Conservation (phyloP, 2,113 vertebrate genomes). For the Lagopus muta region DNA sequence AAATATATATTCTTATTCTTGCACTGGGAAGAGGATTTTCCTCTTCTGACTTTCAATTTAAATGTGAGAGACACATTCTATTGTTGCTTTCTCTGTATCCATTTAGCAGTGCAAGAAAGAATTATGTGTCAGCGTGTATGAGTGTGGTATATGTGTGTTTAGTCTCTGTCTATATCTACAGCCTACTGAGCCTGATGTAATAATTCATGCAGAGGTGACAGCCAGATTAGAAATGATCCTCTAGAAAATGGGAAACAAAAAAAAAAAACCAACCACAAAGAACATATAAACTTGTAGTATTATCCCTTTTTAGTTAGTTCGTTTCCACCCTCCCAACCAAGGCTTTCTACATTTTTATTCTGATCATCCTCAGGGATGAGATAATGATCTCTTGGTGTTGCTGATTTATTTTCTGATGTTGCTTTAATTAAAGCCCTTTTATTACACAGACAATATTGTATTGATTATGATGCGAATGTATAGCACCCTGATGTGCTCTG, state of each 20-base stretch:
- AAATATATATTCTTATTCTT: neutral
- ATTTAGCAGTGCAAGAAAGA: slow-evolving; percentile 30
- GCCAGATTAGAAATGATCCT: slow-evolving; percentile 40
- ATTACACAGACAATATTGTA: neutral
- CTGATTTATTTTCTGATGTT: neutral
- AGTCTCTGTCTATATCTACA: slow-evolving; percentile 26
- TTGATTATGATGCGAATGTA: neutral
- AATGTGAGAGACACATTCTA: slow-evolving; percentile 20
- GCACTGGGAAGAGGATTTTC: neutral
- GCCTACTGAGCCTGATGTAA: slow-evolving; percentile 30
- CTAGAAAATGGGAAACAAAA: slow-evolving; percentile 39
- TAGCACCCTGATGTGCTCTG: neutral
- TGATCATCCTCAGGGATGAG: neutral
- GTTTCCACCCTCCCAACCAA: neutral
- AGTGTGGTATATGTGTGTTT: neutral
- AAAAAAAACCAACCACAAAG: neutral
- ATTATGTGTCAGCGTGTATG: neutral
- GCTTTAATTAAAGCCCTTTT: slow-evolving; percentile 37
- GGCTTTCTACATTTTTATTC: slow-evolving; percentile 22
- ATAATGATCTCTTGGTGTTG: neutral
- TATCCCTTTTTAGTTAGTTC: slow-evolving; percentile 37
- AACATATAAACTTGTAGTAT: slow-evolving; percentile 51
- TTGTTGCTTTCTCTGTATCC: slow-evolving; percentile 17
- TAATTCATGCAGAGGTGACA: slow-evolving; percentile 55
- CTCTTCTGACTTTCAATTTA: slow-evolving; percentile 9